phyloP scores from a whole-genome alignment of 2,113 vertebrate genomes.

The Rhinoderma darwinii region DNA sequence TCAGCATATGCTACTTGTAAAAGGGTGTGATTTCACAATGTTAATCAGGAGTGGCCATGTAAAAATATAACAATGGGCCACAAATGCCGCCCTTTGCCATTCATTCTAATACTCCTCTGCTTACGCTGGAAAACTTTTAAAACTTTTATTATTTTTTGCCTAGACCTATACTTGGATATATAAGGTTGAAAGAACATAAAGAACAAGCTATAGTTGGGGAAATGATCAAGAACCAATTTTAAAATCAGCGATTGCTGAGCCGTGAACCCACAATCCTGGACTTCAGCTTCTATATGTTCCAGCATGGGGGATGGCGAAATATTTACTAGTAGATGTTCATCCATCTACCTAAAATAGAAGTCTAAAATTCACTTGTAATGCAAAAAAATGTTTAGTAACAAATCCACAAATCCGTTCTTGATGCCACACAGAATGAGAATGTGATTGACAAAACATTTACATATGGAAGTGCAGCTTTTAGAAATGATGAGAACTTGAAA shows the following conservation, averaged over 20 bases:
- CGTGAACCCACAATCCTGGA: not conserved
- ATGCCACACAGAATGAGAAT: constrained; percentile 71
- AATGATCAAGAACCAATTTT: no score
- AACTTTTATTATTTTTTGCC: no score
- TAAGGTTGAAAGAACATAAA: no score
- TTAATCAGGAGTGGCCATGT: no score
- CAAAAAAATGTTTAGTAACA: not conserved
- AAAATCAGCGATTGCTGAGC: not conserved
- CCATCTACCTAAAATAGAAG: not conserved
- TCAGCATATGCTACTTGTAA: no score
- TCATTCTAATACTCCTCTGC: no score
- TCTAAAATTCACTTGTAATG: not conserved
- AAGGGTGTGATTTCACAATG: no score
- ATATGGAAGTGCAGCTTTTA: constrained; percentile 83
- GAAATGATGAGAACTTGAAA: constrained; percentile 91
- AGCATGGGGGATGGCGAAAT: not conserved
- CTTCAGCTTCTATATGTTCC: not conserved
- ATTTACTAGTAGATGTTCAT: not conserved
- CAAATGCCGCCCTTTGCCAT: no score
- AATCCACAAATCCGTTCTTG: not conserved
- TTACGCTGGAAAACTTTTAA: no score
- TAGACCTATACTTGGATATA: no score
- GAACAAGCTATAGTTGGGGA: no score
- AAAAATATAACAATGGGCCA: no score
- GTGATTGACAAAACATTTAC: constrained; percentile 78